Evolutionary conservation across 2,888 invertebrate species (phyloP), one percentile per base, ranked within the genome.

Genomic region (Xestia c-nigrum): DNA sequence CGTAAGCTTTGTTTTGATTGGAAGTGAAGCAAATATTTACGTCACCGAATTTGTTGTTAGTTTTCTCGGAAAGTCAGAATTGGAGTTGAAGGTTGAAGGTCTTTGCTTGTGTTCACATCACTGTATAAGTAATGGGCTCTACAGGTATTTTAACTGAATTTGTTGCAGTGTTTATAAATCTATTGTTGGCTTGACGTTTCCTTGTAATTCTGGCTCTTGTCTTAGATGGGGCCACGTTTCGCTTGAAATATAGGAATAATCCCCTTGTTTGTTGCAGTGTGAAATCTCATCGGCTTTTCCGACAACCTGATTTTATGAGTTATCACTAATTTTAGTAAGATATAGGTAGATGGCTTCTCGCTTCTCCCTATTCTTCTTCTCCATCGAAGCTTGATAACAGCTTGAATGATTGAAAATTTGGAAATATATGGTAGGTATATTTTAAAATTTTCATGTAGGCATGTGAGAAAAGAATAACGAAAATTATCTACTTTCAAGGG

Each of bases 1-100:
- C 55, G 72, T 59, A 70, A 16, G 73, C 76, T 74, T 85, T 85
- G 83, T 85, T 85, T 74, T 85, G 86, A 71, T 83, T 63, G 71
- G 57, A 55, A 66, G 65, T 38, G n/a, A 57, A 69, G 47, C 74
- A 74, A 78, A 85, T 84, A 78, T 82, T 75, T 85, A 82, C 72
- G 16, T 75, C 43, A 50, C 24, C 21, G 55, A 70, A 55, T 66
- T 74, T 64, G 72, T 38, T 77, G 64, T 70, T 21, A 61, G 47
- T 31, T 24, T 59, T 71, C 24, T 50, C 24, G 46, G 47, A 12
- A 3, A n/a, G 16, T 70, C 43, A 12, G 47, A 50, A 46, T 31
- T 55, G n/a, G 24, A 63, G 19, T 64, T 52, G 43, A 14, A 5
- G n/a, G 19, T 64, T 52, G 43, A 14, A 5, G n/a, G 50, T 47